These are phyloP conservation scores for Smittia sp. DNA, from an alignment of 2,888 invertebrate genomes.

Conservation along the genomic window DNA sequence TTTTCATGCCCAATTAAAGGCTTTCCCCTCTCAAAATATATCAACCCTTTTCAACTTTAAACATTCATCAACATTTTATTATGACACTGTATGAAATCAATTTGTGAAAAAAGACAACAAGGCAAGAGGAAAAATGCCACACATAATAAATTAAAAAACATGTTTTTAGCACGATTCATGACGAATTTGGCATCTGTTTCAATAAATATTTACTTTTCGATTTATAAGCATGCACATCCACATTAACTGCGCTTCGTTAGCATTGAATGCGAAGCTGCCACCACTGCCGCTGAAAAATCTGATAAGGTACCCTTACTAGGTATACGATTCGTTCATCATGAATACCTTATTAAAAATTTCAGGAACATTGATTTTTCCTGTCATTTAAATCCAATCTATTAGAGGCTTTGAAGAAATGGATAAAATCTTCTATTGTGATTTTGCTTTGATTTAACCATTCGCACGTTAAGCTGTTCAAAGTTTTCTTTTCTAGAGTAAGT, in stretches of 20 bases:
- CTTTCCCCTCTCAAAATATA: not conserved
- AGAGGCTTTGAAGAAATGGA: too few species aligned
- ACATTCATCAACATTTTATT: conserved; percentile 11
- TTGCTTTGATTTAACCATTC: too few species aligned
- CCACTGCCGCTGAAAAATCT: not conserved
- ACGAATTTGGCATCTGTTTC: conserved; percentile 5
- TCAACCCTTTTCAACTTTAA: not conserved
- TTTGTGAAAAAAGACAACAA: not conserved
- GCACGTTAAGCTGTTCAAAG: too few species aligned
- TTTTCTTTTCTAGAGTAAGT: too few species aligned
- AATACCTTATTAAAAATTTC: conserved; percentile 12
- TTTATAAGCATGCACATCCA: not conserved
- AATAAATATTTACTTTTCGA: not conserved
- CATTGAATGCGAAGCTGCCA: not conserved
- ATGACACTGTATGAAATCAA: conserved; percentile 3
- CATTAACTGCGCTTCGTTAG: not conserved
- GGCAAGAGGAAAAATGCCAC: not conserved
- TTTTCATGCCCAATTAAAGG: conserved; percentile 16
- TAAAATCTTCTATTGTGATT: too few species aligned
- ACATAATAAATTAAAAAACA: not conserved
- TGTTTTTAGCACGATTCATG: not conserved
- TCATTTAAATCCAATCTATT: too few species aligned
- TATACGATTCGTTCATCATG: not conserved
- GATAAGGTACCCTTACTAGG: not conserved
- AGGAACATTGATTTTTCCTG: not conserved